Evolutionary conservation across 2,113 vertebrate genomes (phyloP), one percentile per base, ranked within the genome.

Genomic region (Psittacara wagleri): DNA sequence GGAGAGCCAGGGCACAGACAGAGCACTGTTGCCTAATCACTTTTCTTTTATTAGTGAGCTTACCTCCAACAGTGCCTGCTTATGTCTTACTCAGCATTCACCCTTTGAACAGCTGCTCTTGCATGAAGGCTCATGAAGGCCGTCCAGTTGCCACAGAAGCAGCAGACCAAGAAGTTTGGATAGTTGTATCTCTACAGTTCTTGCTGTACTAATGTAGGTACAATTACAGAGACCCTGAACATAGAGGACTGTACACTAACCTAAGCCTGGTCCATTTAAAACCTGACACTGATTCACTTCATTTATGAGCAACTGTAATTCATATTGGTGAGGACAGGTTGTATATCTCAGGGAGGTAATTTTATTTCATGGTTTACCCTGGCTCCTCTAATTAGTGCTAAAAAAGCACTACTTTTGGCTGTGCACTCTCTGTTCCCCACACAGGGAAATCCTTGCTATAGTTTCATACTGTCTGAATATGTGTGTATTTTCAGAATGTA

Each of bases 1-100:
- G 77, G 41, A 75, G n/a, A 91, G 52, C 35, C 77, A 81, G 88
- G 66, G 83, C 86, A 84, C 86, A 84, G 88, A 27, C 51, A 75
- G 72, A 94, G 11, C 39, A 23, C 69, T 68, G 52, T 41, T 96
- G 91, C 69, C 73, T 79, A 70, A 92, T 77, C 62, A 73, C 19
- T 91, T 92, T 75, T 92, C 64, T 86, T 92, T 94, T 84, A 91
- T 92, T 94, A 82, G 55, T 24, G 80, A 92, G 55, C 43, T 92
- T 90, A n/a, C 55, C 29, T 76, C 83, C 11, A 2, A 51, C 33
- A 1, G 31, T 52, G 62, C 77, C 81, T 94, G 73, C 18, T 55
- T 94, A 44, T 43, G 27, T 55, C 94, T 95, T 39, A 87, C 86
- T 92, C 77, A 91, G 84, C 2, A 0, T n/a, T 86, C 94, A 94